These are phyloP conservation scores for Drosophila yooni DNA, from an alignment of 2,888 invertebrate species.

Conservation along the genomic window DNA sequence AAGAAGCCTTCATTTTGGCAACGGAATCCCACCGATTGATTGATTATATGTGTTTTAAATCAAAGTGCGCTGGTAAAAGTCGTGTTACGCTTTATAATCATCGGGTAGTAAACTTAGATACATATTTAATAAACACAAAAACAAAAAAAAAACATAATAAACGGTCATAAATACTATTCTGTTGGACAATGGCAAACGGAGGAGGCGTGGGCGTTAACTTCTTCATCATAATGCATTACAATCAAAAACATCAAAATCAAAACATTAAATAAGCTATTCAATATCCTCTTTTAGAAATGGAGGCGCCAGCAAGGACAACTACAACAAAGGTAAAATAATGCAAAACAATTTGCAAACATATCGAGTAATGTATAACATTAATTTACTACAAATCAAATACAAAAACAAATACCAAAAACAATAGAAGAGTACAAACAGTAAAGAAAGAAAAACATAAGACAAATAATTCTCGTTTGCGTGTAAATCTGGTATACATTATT, in stretches of 20 bases:
- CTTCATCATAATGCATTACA: constrained; percentile 70
- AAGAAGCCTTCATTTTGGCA: not conserved
- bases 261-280: constrained; percentile 84
- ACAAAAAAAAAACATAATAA: not conserved
- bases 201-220: constrained; percentile 36
- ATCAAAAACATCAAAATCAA: constrained; percentile 70
- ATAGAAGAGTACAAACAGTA: constrained; percentile 20
- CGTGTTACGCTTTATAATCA: not conserved
- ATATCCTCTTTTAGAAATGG: constrained; percentile 89
- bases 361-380: constrained; percentile 84
- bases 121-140: not conserved
- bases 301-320: constrained; percentile 97
- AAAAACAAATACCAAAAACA: constrained; percentile 24
- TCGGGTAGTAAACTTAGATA: not conserved
- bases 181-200: constrained; percentile 23
- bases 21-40: not conserved
- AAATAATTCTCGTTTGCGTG: constrained; percentile 13
- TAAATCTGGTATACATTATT: constrained; percentile 17
- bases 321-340: constrained; percentile 94
- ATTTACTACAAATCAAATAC: constrained; percentile 73
- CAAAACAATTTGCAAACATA: constrained; percentile 82
- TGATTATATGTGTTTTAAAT: not conserved
- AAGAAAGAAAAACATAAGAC: not conserved
- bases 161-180: constrained; percentile 19
- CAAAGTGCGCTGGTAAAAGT: constrained; percentile 28